Evolutionary conservation across 37 sponge, comb jelly and placozoan species (phyloP), one percentile per base, ranked within the genome.

Genomic region (Ianthella basta): DNA sequence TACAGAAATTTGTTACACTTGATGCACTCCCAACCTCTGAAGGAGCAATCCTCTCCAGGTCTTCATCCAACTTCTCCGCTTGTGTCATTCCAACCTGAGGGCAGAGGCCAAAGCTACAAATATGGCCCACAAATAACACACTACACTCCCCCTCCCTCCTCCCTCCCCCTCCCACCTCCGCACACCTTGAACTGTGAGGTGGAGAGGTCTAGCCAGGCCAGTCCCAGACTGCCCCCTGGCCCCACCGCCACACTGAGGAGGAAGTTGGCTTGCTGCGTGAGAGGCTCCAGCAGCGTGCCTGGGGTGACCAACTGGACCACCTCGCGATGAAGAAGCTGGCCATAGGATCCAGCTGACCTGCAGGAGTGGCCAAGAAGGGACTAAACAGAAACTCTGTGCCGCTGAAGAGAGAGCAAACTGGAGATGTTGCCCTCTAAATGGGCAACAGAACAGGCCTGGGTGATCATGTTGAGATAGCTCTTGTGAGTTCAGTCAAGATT

Each of bases 121-220:
- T n/a, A n/a, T n/a, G n/a, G n/a, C n/a, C n/a, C n/a, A n/a, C n/a
- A n/a, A n/a, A n/a, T n/a, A n/a, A n/a, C n/a, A n/a, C n/a, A n/a
- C n/a, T n/a, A n/a, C n/a, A n/a, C n/a, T n/a, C n/a, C n/a, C n/a
- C n/a, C n/a, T n/a, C n/a, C n/a, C n/a, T n/a, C n/a, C n/a, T n/a
- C n/a, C n/a, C n/a, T n/a, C n/a, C n/a, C n/a, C n/a, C n/a, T n/a
- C n/a, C 8, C 50, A 8, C 50, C 39, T 27, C 59, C 60, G 8
- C n/a, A 15, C 57, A 82, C 96, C 88, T 84, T 60, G 78, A 95
- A 93, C 23, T 90, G 86, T 29, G 86, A 70, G 3, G 96, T 93
- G 57, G 96, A 92, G 35, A 95, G 57, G 59, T 95, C 96, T 2
- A 90, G 56, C 96, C 96, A 95, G 19, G 94, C 91, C 24, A 95